Percentiles rank a stretch among this genome's conserved stretches.
These are phyloP conservation scores for Saccopteryx leptura DNA, from an alignment of 2,113 vertebrate species.

Conservation along the genomic window DNA sequence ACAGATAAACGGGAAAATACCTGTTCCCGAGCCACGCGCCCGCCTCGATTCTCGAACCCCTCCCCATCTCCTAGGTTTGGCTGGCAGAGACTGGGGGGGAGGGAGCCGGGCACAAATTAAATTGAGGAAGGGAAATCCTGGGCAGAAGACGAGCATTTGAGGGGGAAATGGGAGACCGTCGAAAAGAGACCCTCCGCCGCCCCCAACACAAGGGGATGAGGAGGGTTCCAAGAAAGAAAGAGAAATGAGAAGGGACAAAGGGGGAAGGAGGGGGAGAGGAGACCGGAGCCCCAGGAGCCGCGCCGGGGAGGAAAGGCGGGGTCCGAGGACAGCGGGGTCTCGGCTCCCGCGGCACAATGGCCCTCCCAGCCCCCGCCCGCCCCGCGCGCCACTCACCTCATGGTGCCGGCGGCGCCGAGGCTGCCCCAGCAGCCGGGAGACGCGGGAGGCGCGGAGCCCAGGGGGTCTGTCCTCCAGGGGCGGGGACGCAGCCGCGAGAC, in stretches of 20 bases:
- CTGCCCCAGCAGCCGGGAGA: constrained; percentile 56
- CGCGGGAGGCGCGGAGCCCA: constrained; percentile 35
- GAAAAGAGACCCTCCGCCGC: background rate
- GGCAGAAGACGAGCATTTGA: background rate
- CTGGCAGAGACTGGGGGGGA: background rate
- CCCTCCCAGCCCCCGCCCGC: constrained; percentile 62
- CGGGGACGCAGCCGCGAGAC: constrained; percentile 51
- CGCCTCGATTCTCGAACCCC: constrained; percentile 48
- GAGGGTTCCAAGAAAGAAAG: background rate
- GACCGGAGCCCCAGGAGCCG: background rate
- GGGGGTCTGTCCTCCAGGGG: constrained; percentile 52
- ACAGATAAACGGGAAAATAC: background rate
- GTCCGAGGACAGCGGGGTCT: constrained; percentile 9
- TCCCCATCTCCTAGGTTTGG: constrained; percentile 46
- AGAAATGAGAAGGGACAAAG: constrained; percentile 9
- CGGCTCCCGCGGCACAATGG: constrained; percentile 67
- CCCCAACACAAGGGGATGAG: background rate
- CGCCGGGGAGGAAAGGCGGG: constrained; percentile 36
- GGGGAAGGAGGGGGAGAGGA: background rate
- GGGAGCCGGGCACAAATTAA: background rate
- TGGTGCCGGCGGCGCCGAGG: constrained; percentile 77
- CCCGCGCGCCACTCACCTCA: constrained; percentile 83
- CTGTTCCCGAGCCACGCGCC: constrained; percentile 68
- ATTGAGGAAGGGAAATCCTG: constrained; percentile 48
- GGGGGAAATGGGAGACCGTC: background rate